A percentile compares a stretch with the other conserved stretches of the same genome.
Conservation (phyloP, 2,888 invertebrate genomes). For the Leucania comma region DNA sequence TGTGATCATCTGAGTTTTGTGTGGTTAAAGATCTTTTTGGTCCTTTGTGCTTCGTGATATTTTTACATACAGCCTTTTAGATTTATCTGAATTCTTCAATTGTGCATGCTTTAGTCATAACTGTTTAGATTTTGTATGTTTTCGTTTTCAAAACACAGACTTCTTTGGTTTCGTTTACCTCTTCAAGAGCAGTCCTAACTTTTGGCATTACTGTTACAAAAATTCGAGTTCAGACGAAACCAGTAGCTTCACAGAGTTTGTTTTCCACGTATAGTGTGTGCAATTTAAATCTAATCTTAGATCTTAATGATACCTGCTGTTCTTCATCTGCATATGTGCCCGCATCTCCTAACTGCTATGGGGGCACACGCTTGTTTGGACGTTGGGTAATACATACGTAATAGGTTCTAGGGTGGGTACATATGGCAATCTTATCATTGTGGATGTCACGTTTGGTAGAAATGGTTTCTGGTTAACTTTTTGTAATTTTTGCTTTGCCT, state of each 20-base stretch:
- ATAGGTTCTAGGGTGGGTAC: slow-evolving; percentile 10
- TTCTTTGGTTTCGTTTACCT: not conserved
- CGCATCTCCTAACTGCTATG: slow-evolving; percentile 56
- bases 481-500: too few relatives aligned
- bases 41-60: too few relatives aligned
- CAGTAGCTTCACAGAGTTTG: slow-evolving; percentile 38
- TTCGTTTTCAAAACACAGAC: too few relatives aligned
- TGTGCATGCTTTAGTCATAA: too few relatives aligned
- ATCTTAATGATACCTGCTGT: slow-evolving; percentile 59
- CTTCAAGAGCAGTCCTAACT: not conserved
- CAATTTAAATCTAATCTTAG: slow-evolving; percentile 57
- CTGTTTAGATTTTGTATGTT: too few relatives aligned
- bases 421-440: not conserved
- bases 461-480: too few relatives aligned
- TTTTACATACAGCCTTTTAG: too few relatives aligned
- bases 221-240: slow-evolving; percentile 43
- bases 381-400: slow-evolving; percentile 6
- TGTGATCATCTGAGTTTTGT: too few relatives aligned
- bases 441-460: not conserved
- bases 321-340: slow-evolving; percentile 44
- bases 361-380: slow-evolving; percentile 30
- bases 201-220: slow-evolving; percentile 6
- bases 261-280: slow-evolving; percentile 51
- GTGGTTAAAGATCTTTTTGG: too few relatives aligned
- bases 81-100: too few relatives aligned